Evolutionary conservation across 1,140 invertebrate species (phyloP), one percentile per base, ranked within the genome.

Genomic region (Geopemphigus sp.): DNA sequence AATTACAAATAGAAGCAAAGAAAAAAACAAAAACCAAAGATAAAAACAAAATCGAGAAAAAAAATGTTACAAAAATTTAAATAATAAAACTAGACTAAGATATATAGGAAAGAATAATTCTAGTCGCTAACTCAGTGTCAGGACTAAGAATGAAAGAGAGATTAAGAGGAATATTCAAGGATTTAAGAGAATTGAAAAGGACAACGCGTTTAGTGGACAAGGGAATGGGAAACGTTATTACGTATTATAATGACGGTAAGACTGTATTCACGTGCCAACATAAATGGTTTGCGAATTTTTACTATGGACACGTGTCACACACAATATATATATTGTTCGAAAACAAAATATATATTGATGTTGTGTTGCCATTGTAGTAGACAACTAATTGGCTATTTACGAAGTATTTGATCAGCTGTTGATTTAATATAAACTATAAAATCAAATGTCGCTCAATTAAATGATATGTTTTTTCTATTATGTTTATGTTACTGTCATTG

Each of bases 321-420:
- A 45, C 11, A 45, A 45, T 11, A 32, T 19, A 64, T 5, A 8
- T 32, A 64, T 12, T n/a, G 39, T 45, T 66, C 8, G 29, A 19
- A 19, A 39, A 39, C 10, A 39, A 66, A 66, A 39, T 45, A 54
- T 15, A 19, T 11, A n/a, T 39, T 39, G 32, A 39, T 64, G 19
- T n/a, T 12, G 19, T 19, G 10, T 26, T 17, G 24, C 15, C 24
- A 24, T 61, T 29, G 2, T 17, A 61, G 1, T 10, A 6, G 14
- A 6, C 17, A 29, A 57, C 26, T 1, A 61, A 45, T 45, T 1
- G 6, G 15, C 59, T 61, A 61, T 61, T 61, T 45, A 22, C 6
- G 39, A 39, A 39, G 3, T n/a, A 66, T 66, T 66, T 66, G 63
- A 64, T 64, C 63, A 45, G 32, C 63, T 64, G 17, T 11, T n/a